Conservation (phyloP, 2,113 vertebrate species). For the Indri indri region DNA sequence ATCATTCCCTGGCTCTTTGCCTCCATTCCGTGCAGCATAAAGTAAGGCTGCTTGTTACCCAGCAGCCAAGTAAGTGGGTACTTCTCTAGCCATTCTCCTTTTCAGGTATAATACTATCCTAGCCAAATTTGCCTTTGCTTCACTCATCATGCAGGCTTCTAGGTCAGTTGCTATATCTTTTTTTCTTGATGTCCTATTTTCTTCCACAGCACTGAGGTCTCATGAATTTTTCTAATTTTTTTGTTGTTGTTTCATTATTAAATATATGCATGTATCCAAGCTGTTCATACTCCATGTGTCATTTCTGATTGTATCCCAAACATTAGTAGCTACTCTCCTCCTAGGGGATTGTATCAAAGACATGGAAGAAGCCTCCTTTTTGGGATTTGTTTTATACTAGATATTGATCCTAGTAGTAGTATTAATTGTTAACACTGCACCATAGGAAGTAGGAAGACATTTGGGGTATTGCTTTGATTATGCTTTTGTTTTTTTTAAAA, state of each 20-base stretch:
- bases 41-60: background rate
- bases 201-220: conserved; percentile 48
- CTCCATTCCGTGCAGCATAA: background rate
- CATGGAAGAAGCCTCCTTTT: background rate
- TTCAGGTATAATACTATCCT: background rate
- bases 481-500: background rate
- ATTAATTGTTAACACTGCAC: background rate
- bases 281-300: conserved; percentile 55
- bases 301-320: conserved; percentile 51
- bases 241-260: conserved; percentile 69
- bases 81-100: background rate
- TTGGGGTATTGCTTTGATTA: background rate
- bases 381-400: conserved; percentile 4
- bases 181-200: conserved; percentile 34
- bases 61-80: background rate
- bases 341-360: background rate
- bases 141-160: background rate
- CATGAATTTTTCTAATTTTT: conserved; percentile 53
- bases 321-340: background rate
- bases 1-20: background rate
- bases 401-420: background rate
- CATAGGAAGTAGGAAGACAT: conserved; percentile 6
- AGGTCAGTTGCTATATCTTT: conserved; percentile 22
- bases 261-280: conserved; percentile 74
- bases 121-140: background rate